These are phyloP conservation scores for Cryptus armator DNA, from an alignment of 2,888 invertebrate species.

Conservation along the genomic window DNA sequence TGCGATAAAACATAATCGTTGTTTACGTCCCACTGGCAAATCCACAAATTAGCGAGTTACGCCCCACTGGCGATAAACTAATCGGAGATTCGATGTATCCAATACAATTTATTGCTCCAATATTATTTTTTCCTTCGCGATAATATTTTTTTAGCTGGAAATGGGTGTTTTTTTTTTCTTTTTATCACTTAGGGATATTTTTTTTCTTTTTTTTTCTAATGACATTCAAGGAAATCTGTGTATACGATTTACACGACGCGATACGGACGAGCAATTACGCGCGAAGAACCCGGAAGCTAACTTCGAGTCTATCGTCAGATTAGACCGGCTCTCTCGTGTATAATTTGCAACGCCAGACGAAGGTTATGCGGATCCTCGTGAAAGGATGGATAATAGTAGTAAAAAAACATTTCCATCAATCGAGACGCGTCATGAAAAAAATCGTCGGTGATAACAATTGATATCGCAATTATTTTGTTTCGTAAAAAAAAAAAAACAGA, in stretches of 20 bases:
- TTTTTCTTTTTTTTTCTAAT: background rate
- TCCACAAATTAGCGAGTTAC: background rate
- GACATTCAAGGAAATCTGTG: slow-evolving; percentile 51
- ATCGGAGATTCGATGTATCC: background rate
- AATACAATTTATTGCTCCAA: background rate
- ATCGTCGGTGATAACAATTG: background rate
- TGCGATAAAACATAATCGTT: background rate
- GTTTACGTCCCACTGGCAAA: slow-evolving; percentile 21
- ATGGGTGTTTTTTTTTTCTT: background rate
- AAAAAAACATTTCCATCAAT: slow-evolving; percentile 11
- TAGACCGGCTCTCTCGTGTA: slow-evolving; percentile 41
- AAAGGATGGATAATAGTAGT: slow-evolving; percentile 30
- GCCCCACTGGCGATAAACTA: slow-evolving; percentile 27
- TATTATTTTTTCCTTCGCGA: background rate
- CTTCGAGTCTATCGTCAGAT: slow-evolving; percentile 39
- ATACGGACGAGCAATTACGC: slow-evolving; percentile 51
- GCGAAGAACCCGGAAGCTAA: slow-evolving; percentile 58
- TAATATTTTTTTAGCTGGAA: background rate
- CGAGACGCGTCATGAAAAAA: background rate
- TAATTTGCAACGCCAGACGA: slow-evolving; percentile 50
- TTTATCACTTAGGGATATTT: background rate
- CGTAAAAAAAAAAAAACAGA: background rate
- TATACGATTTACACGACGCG: slow-evolving; percentile 29
- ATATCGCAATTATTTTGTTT: background rate
- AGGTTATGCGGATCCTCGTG: slow-evolving; percentile 54